Percentiles rank a stretch among this genome's conserved stretches.
Evolutionary conservation across 2,797 vertebrate genomes (phyloP).

Genomic region (Bufotes viridis): DNA sequence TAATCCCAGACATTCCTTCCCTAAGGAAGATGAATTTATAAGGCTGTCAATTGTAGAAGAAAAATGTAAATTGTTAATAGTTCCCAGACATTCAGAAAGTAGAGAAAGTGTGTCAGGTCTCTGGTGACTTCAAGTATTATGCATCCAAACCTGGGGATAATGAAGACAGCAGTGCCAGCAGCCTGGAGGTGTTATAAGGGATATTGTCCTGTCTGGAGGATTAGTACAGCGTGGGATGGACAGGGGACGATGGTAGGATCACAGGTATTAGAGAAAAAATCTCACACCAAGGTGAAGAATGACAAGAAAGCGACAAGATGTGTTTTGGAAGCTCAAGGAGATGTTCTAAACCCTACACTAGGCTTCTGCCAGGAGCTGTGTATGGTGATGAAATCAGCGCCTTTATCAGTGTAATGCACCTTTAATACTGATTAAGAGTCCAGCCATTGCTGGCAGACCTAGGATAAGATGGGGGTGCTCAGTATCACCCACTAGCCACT

Average conservation of each 20-base stretch:
- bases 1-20: not conserved
- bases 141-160: slow-evolving; percentile 15
- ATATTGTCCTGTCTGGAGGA: slow-evolving; percentile 9
- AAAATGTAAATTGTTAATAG: slow-evolving; percentile 17
- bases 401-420: slow-evolving; percentile 2
- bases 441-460: not conserved
- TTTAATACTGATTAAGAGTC: not conserved
- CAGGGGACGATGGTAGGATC: not conserved
- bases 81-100: slow-evolving; percentile 26
- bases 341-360: not conserved
- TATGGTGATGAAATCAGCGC: slow-evolving; percentile 24
- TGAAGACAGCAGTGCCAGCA: slow-evolving; percentile 3
- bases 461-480: not conserved
- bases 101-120: slow-evolving; percentile 45
- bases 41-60: not conserved
- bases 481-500: not conserved
- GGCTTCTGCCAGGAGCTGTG: slow-evolving; percentile 3
- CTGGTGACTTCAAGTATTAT: slow-evolving; percentile 17
- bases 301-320: not conserved
- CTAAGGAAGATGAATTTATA: not conserved
- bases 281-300: not conserved
- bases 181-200: not conserved
- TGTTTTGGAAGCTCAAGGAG: not conserved
- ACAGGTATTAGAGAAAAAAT: slow-evolving; percentile 22
- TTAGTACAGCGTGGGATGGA: not conserved